phyloP scores from a whole-genome alignment of 2,888 invertebrate genomes.

The Eucera pruinosa region DNA sequence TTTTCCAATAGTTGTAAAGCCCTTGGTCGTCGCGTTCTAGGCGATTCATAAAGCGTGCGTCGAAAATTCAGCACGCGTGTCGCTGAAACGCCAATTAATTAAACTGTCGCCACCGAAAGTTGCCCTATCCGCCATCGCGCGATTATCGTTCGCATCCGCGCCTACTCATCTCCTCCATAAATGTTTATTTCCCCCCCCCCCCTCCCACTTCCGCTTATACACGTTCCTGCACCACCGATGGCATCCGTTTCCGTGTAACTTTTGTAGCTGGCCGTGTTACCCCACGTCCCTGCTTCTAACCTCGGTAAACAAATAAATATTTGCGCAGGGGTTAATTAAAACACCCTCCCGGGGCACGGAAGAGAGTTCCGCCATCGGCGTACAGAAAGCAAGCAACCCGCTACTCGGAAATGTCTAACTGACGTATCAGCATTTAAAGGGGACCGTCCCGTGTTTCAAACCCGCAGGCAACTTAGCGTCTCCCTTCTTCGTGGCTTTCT shows the following conservation, averaged over 20 bases:
- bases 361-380: slow-evolving; percentile 28
- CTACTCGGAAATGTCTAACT: slow-evolving; percentile 40
- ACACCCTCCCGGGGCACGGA: slow-evolving; percentile 31
- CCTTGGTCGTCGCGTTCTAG: neutral
- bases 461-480: neutral
- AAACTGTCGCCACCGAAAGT: slow-evolving; percentile 21
- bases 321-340: slow-evolving; percentile 63
- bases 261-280: slow-evolving; percentile 43
- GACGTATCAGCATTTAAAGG: slow-evolving; percentile 55
- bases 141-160: neutral
- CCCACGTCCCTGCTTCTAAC: slow-evolving; percentile 38
- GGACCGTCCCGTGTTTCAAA: slow-evolving; percentile 9
- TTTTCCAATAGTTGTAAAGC: slow-evolving; percentile 36
- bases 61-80: slow-evolving; percentile 1
- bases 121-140: neutral
- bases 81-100: slow-evolving; percentile 31
- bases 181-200: neutral
- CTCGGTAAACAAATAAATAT: slow-evolving; percentile 64
- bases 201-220: neutral
- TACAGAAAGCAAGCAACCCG: slow-evolving; percentile 20
- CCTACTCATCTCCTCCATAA: neutral
- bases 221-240: neutral
- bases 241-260: slow-evolving; percentile 42
- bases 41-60: slow-evolving; percentile 37
- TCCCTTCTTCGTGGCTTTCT: neutral